These are phyloP conservation scores for Metellina segmentata DNA, from an alignment of 2,888 invertebrate species.

Conservation along the genomic window DNA sequence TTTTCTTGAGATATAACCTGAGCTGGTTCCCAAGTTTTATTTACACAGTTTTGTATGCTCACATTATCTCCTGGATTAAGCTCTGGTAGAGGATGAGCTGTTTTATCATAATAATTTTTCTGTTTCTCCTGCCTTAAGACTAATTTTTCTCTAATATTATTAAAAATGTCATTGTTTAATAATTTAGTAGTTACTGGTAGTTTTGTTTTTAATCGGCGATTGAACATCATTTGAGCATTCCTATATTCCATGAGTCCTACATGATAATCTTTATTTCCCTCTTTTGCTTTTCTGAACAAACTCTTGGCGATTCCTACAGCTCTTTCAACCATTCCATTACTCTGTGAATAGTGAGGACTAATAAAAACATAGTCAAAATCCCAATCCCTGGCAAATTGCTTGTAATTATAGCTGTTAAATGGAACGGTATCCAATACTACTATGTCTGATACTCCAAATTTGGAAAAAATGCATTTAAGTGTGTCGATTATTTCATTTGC, in stretches of 20 bases:
- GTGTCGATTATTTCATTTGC: too few relatives aligned
- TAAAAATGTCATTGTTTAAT: not conserved
- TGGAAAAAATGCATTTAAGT: not conserved
- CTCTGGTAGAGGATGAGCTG: not conserved
- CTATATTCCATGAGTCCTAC: slow-evolving; percentile 10
- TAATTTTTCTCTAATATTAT: slow-evolving; percentile 11
- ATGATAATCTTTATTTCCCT: not conserved
- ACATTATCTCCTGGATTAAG: slow-evolving; percentile 4
- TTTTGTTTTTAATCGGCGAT: slow-evolving; percentile 14
- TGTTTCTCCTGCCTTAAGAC: not conserved
- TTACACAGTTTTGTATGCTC: not conserved
- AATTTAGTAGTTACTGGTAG: too few relatives aligned
- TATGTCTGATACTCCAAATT: not conserved
- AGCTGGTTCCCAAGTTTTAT: slow-evolving; percentile 12
- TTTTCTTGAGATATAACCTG: too few relatives aligned
- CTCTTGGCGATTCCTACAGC: slow-evolving; percentile 7
- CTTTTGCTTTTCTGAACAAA: not conserved
- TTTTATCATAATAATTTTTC: slow-evolving; percentile 1
- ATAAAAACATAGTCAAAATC: slow-evolving; percentile 21
- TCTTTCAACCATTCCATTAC: too few relatives aligned
- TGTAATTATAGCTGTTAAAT: slow-evolving; percentile 26
- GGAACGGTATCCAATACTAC: slow-evolving; percentile 31
- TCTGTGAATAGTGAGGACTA: slow-evolving; percentile 1
- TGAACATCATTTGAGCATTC: slow-evolving; percentile 16
- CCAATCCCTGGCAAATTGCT: slow-evolving; percentile 29